These are phyloP conservation scores for Carapus acus DNA, from an alignment of 2,797 vertebrate genomes.

Conservation along the genomic window DNA sequence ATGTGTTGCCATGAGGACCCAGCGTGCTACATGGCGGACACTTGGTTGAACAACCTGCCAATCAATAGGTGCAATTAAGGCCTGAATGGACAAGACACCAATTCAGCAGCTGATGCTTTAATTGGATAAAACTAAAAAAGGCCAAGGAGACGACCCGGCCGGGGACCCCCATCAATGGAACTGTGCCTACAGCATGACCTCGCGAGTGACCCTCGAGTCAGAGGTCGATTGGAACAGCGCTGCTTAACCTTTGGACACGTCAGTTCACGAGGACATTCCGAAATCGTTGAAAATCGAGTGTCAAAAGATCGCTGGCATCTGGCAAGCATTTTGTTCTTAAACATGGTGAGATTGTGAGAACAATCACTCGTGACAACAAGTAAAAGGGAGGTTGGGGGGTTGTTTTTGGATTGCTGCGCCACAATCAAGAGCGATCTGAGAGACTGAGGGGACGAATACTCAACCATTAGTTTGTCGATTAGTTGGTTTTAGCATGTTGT, in stretches of 20 bases:
- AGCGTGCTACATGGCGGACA: constrained; percentile 37
- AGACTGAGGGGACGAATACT: too few relatives aligned
- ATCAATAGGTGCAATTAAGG: constrained; percentile 61
- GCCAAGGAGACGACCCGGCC: constrained; percentile 59
- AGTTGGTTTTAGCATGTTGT: too few relatives aligned
- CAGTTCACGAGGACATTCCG: constrained; percentile 61
- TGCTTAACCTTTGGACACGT: constrained; percentile 68
- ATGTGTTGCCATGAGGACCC: constrained; percentile 35
- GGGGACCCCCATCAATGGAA: constrained; percentile 65
- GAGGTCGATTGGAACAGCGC: constrained; percentile 70
- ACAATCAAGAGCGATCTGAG: constrained; percentile 13
- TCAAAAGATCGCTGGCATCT: constrained; percentile 58
- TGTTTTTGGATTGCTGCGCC: constrained; percentile 7
- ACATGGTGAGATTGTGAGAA: constrained; percentile 30
- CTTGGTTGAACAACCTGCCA: constrained; percentile 49
- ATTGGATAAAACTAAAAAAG: constrained; percentile 64
- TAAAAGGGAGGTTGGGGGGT: constrained; percentile 4
- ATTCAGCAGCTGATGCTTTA: constrained; percentile 58
- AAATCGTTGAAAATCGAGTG: constrained; percentile 63
- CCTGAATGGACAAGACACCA: constrained; percentile 49
- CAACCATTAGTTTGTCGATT: too few relatives aligned
- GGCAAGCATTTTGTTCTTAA: constrained; percentile 38
- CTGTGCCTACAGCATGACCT: constrained; percentile 59
- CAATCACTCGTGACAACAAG: constrained; percentile 28
- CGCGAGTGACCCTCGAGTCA: constrained; percentile 71